Percentiles rank a stretch among this genome's conserved stretches.
Evolutionary conservation across 1,140 invertebrate species (phyloP).

Genomic region (Trigoniulus corallinus): DNA sequence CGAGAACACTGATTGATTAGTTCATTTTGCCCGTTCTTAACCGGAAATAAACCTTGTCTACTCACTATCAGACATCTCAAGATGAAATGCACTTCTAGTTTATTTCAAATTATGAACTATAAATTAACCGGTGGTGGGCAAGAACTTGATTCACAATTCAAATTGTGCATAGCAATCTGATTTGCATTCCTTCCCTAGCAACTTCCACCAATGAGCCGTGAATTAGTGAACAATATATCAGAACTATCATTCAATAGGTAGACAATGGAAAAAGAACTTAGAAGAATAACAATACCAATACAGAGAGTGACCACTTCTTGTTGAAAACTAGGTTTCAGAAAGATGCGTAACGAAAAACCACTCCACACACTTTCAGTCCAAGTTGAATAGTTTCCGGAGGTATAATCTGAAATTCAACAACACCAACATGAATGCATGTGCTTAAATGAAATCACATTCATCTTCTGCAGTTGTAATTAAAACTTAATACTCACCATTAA

Average conservation of each 20-base stretch:
- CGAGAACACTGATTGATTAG: too few relatives aligned
- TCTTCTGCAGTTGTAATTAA: background rate
- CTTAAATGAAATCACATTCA: conserved; percentile 1
- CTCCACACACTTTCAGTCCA: conserved; percentile 86
- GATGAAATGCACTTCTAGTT: too few relatives aligned
- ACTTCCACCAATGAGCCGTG: background rate
- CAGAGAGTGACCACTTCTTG: conserved; percentile 17
- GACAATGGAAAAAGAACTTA: background rate
- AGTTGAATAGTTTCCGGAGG: conserved; percentile 58
- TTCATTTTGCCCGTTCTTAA: too few relatives aligned
- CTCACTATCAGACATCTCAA: too few relatives aligned
- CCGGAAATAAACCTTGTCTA: too few relatives aligned
- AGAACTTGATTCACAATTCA: too few relatives aligned
- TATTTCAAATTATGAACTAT: too few relatives aligned
- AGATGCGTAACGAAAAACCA: conserved; percentile 53
- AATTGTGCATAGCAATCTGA: conserved; percentile 8
- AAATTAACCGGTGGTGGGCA: too few relatives aligned
- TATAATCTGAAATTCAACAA: conserved; percentile 57
- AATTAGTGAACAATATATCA: background rate
- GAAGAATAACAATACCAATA: conserved; percentile 5
- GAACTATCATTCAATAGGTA: conserved; percentile 1
- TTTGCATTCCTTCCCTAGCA: conserved; percentile 6
- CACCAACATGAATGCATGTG: conserved; percentile 2
- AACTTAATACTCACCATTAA: conserved; percentile 7
- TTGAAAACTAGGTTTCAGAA: conserved; percentile 45